A percentile compares a stretch with the other conserved stretches of the same genome.
These are phyloP conservation scores for Trissolcus japonicus DNA, from an alignment of 2,888 invertebrate genomes.

Conservation along the genomic window DNA sequence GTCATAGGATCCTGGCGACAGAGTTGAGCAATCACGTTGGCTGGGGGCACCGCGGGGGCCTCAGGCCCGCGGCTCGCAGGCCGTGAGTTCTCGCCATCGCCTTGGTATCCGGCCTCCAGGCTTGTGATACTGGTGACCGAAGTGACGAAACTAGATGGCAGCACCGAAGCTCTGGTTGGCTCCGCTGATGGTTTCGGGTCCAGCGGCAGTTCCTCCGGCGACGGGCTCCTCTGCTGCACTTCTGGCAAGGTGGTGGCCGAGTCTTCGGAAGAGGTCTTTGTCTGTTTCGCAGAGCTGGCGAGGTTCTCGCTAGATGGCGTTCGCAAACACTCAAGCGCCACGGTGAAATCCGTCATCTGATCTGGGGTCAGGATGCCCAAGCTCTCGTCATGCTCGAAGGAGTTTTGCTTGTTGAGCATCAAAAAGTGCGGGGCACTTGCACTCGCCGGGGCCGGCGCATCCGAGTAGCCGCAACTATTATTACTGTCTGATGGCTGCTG, in stretches of 20 bases:
- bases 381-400: slow-evolving; percentile 88
- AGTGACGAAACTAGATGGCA: slow-evolving; percentile 83
- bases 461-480: slow-evolving; percentile 77
- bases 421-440: slow-evolving; percentile 66
- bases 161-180: slow-evolving; percentile 24
- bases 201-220: slow-evolving; percentile 89
- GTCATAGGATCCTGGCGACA: slow-evolving; percentile 90
- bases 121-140: slow-evolving; percentile 94
- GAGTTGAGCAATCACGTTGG: slow-evolving; percentile 63
- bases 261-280: slow-evolving; percentile 65
- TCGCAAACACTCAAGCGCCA: slow-evolving; percentile 80
- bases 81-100: slow-evolving; percentile 92
- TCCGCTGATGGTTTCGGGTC: slow-evolving; percentile 79
- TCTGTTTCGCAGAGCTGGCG: slow-evolving; percentile 65
- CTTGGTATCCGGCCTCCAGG: slow-evolving; percentile 95
- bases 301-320: slow-evolving; percentile 83
- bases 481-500: slow-evolving; percentile 65
- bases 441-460: slow-evolving; percentile 72
- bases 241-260: slow-evolving; percentile 49
- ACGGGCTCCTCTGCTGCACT: slow-evolving; percentile 84
- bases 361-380: slow-evolving; percentile 92
- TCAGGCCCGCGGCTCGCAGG: slow-evolving; percentile 90
- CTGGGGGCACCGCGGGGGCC: slow-evolving; percentile 78
- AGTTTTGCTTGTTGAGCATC: slow-evolving; percentile 84
- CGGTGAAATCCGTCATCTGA: slow-evolving; percentile 85